Percentiles rank a stretch among this genome's conserved stretches.
Evolutionary conservation across 2,888 invertebrate genomes (phyloP).

Genomic region (Drosophila prostipennis): DNA sequence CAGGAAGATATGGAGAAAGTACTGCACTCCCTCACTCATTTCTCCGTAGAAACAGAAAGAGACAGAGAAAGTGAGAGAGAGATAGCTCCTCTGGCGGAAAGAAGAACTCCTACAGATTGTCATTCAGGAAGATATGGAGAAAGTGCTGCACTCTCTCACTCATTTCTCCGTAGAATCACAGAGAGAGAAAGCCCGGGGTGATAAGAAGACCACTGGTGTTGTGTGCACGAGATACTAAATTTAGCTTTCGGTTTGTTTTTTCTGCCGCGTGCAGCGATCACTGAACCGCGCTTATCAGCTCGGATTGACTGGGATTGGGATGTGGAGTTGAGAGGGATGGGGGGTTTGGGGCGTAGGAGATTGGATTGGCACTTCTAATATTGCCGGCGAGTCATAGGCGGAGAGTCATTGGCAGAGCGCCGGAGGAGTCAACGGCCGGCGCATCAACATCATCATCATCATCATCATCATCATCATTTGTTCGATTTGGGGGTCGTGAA

Average conservation of each 20-base stretch:
- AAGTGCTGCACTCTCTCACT: neutral
- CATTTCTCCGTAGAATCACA: neutral
- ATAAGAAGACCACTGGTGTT: slow-evolving; percentile 14
- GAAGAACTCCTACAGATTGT: slow-evolving; percentile 18
- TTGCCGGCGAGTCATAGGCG: slow-evolving; percentile 24
- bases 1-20: neutral
- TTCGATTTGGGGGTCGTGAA: slow-evolving; percentile 22
- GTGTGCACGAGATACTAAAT: slow-evolving; percentile 41
- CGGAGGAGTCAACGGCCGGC: slow-evolving; percentile 29
- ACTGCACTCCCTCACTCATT: neutral
- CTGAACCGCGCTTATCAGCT: slow-evolving; percentile 38
- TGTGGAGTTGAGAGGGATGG: neutral
- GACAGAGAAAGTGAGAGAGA: too few species aligned
- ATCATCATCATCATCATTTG: neutral
- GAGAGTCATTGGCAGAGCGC: slow-evolving; percentile 2
- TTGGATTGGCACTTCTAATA: slow-evolving; percentile 14
- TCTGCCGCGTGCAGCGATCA: slow-evolving; percentile 35
- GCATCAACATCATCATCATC: slow-evolving; percentile 10
- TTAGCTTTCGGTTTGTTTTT: slow-evolving; percentile 31
- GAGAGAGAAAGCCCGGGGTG: neutral
- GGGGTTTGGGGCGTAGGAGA: too few species aligned
- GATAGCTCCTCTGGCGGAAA: slow-evolving; percentile 30
- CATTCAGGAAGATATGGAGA: slow-evolving; percentile 15
- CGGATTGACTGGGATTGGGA: neutral
- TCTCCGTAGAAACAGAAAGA: neutral